phyloP scores from a whole-genome alignment of 2,888 invertebrate species.

The Nymphalis polychloros region DNA sequence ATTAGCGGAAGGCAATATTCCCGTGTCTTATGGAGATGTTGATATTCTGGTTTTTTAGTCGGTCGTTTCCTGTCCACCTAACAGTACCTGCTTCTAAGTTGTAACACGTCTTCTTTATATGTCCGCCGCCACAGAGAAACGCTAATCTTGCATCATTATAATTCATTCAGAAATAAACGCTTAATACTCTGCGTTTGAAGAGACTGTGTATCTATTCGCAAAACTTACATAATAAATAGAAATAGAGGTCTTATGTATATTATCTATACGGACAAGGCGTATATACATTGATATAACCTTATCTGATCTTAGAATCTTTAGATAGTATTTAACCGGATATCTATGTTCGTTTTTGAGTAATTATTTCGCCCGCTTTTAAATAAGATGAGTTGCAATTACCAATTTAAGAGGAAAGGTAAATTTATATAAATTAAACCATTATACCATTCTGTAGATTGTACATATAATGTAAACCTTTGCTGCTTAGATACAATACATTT shows the following conservation, averaged over 20 bases:
- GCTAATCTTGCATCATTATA: conserved; percentile 17
- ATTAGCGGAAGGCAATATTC: conserved; percentile 81
- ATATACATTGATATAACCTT: not conserved
- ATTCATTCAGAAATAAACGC: conserved; percentile 4
- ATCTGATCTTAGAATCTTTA: not conserved
- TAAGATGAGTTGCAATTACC: not conserved
- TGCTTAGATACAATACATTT: no score
- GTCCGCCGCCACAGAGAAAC: conserved; percentile 45
- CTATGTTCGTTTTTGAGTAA: not conserved
- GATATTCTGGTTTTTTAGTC: conserved; percentile 73
- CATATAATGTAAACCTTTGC: no score
- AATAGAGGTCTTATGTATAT: not conserved
- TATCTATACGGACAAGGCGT: no score
- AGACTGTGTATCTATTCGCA: not conserved
- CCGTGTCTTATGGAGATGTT: conserved; percentile 80
- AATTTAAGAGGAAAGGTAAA: no score
- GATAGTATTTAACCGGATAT: not conserved
- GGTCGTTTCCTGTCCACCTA: conserved; percentile 69
- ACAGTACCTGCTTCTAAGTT: conserved; percentile 52
- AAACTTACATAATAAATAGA: not conserved
- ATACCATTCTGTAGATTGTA: no score
- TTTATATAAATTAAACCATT: no score
- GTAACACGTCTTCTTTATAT: conserved; percentile 49
- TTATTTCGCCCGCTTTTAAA: not conserved
- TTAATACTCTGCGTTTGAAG: not conserved